Percentiles rank a stretch among this genome's conserved stretches.
Evolutionary conservation across 2,797 vertebrate species (phyloP).

Genomic region (Acrossocheilus fasciatus): DNA sequence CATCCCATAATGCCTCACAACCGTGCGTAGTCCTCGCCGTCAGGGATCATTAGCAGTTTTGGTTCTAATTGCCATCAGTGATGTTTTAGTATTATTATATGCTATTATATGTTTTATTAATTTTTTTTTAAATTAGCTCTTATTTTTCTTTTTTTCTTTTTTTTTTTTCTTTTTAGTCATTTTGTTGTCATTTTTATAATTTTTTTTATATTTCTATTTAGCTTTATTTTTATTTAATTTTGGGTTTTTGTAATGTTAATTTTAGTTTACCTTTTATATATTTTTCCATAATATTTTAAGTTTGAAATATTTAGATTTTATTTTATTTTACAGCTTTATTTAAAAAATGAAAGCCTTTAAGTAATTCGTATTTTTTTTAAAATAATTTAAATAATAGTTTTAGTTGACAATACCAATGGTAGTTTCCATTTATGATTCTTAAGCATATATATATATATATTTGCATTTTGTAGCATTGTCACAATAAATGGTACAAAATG

Average conservation of each 20-base stretch:
- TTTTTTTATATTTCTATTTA: not conserved
- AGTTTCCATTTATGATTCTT: not conserved
- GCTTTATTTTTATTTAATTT: not conserved
- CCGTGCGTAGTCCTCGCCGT: constrained; percentile 44
- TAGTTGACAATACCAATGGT: not conserved
- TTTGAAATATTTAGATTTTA: not conserved
- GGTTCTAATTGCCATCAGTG: not conserved
- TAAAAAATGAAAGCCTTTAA: not conserved
- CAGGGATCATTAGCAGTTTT: not conserved
- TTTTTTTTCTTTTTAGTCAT: not conserved
- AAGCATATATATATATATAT: not conserved
- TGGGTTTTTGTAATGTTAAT: not conserved
- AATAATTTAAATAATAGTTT: not conserved
- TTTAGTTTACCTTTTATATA: not conserved
- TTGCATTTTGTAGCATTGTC: too few species aligned
- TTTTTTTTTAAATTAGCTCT: not conserved
- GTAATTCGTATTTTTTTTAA: too few species aligned
- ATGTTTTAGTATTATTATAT: not conserved
- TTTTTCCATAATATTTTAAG: not conserved
- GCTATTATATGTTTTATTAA: not conserved
- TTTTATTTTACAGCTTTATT: not conserved
- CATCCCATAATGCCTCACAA: not conserved
- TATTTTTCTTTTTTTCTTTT: not conserved
- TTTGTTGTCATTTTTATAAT: not conserved
- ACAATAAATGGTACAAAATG: too few species aligned